A percentile compares a stretch with the other conserved stretches of the same genome.
These are phyloP conservation scores for Drosophila borborema DNA, from an alignment of 2,888 invertebrate species.

Conservation along the genomic window DNA sequence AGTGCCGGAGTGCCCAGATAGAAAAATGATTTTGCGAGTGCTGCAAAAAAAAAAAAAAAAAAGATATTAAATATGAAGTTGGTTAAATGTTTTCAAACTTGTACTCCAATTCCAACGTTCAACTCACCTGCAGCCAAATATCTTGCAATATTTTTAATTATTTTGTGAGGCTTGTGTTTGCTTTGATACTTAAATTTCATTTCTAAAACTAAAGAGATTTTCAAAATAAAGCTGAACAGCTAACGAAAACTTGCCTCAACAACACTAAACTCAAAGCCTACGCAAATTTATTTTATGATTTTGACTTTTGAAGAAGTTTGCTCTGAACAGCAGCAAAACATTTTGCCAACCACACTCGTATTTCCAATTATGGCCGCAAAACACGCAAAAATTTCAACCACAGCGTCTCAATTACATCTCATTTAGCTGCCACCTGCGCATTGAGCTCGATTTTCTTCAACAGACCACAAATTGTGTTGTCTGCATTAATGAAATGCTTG, in stretches of 20 bases:
- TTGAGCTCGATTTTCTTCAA: slow-evolving; percentile 1
- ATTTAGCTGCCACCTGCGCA: slow-evolving; percentile 6
- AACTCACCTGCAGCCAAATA: slow-evolving; percentile 40
- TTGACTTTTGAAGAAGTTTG: not conserved
- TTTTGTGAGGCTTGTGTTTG: slow-evolving; percentile 44
- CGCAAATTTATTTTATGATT: not conserved
- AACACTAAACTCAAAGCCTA: slow-evolving; percentile 19
- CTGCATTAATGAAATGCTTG: slow-evolving; percentile 44
- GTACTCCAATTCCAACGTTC: too few species aligned
- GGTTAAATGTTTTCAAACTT: too few species aligned
- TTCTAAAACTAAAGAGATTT: slow-evolving; percentile 32
- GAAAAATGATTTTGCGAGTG: slow-evolving; percentile 38
- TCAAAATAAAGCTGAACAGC: slow-evolving; percentile 14
- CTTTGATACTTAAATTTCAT: slow-evolving; percentile 76
- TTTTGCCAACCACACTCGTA: slow-evolving; percentile 1
- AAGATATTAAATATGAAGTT: too few species aligned
- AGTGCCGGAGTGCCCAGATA: slow-evolving; percentile 49
- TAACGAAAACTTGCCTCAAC: too few species aligned
- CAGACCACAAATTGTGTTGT: slow-evolving; percentile 21
- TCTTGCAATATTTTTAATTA: slow-evolving; percentile 45
- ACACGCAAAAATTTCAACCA: slow-evolving; percentile 37
- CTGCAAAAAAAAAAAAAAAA: slow-evolving; percentile 20
- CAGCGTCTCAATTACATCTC: slow-evolving; percentile 53
- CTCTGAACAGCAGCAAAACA: not conserved
- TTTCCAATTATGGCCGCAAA: slow-evolving; percentile 53